Conservation (phyloP, 2,888 invertebrate genomes). For the Lasioglossum vierecki region DNA sequence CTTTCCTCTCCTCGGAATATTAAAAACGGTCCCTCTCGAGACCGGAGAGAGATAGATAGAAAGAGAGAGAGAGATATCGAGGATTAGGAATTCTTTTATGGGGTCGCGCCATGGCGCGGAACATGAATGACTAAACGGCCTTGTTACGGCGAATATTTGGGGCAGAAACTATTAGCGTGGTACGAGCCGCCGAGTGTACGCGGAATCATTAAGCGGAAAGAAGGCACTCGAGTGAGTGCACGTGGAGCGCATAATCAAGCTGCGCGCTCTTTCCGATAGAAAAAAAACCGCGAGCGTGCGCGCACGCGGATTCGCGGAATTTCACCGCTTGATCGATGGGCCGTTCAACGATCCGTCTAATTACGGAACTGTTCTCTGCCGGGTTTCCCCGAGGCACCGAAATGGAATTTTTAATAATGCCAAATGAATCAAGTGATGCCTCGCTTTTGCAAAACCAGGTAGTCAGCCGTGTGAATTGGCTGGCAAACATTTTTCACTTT, state of each 20-base stretch:
- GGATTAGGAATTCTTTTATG: conserved; percentile 7
- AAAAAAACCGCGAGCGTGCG: conserved; percentile 5
- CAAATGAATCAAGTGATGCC: neutral
- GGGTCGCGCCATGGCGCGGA: conserved; percentile 17
- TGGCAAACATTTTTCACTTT: neutral
- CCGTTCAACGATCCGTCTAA: conserved; percentile 37
- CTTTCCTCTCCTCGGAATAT: neutral
- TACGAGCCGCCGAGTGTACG: conserved; percentile 43
- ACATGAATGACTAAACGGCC: conserved; percentile 4
- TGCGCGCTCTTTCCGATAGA: conserved; percentile 51
- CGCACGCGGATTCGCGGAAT: conserved; percentile 11
- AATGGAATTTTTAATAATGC: conserved; percentile 32
- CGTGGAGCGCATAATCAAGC: conserved; percentile 66
- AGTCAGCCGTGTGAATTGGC: conserved; percentile 13
- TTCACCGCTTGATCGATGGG: conserved; percentile 48
- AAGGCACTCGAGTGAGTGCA: conserved; percentile 49
- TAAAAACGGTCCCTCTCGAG: neutral
- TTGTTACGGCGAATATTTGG: conserved; percentile 32
- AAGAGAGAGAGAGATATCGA: neutral
- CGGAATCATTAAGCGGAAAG: conserved; percentile 52
- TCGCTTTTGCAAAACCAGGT: neutral
- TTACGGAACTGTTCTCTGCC: conserved; percentile 28
- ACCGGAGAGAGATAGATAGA: neutral
- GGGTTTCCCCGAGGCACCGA: neutral
- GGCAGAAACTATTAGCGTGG: conserved; percentile 48